Evolutionary conservation across 1,140 invertebrate species (phyloP).

Genomic region (Anagrus nilaparvatae): DNA sequence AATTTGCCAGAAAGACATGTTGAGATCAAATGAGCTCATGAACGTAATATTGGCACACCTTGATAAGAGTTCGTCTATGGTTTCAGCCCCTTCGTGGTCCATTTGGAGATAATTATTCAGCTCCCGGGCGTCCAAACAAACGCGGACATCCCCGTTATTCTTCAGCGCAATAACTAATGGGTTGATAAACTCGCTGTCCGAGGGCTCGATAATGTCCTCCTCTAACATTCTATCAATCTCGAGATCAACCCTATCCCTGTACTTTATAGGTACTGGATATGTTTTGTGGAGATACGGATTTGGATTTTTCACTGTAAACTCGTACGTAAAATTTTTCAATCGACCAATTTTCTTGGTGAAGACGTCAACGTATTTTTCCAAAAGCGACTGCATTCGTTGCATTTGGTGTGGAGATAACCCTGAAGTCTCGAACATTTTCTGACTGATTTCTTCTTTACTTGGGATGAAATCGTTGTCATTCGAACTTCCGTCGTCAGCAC

Average conservation of each 20-base stretch:
- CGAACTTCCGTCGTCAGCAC: no score
- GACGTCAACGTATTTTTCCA: no score
- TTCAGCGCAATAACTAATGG: conserved; percentile 23
- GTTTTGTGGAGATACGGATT: background rate
- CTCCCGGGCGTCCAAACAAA: conserved; percentile 27
- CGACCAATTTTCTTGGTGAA: no score
- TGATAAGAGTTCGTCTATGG: conserved; percentile 21
- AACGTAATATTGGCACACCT: conserved; percentile 10
- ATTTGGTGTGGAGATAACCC: no score
- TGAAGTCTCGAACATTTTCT: no score
- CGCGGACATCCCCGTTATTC: conserved; percentile 20
- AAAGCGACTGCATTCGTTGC: no score
- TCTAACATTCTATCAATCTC: conserved; percentile 19
- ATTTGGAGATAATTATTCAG: conserved; percentile 24
- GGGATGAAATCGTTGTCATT: no score
- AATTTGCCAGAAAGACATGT: conserved; percentile 29
- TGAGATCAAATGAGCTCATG: conserved; percentile 25
- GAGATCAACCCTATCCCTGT: conserved; percentile 11
- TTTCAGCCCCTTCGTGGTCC: conserved; percentile 21
- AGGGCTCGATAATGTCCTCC: conserved; percentile 20
- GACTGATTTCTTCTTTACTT: no score
- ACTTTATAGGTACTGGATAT: conserved; percentile 13
- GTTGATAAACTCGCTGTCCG: conserved; percentile 23
- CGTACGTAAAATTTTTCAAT: no score
- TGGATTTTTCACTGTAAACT: no score